Evolutionary conservation across 2,797 vertebrate genomes (phyloP).

Genomic region (Micrastur ruficollis): DNA sequence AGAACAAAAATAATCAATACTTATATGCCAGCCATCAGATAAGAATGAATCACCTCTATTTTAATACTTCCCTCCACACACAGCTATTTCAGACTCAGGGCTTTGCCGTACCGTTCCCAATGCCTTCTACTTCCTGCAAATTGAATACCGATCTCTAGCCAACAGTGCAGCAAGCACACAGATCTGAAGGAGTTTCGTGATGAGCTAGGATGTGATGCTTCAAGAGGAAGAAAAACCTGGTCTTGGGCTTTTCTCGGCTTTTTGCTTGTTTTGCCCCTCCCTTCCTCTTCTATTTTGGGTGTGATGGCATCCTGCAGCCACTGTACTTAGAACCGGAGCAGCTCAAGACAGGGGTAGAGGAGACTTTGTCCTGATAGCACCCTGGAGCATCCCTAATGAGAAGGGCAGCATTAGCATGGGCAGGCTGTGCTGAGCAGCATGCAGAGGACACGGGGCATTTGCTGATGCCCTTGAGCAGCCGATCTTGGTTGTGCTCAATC

Average conservation of each 20-base stretch:
- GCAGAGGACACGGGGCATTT: background rate
- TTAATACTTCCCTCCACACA: background rate
- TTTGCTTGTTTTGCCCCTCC: accelerated
- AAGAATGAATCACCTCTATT: background rate
- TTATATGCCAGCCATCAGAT: background rate
- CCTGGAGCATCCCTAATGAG: background rate
- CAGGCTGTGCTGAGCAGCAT: background rate
- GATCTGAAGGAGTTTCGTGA: background rate
- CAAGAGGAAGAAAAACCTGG: background rate
- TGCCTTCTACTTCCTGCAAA: background rate
- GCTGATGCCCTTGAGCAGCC: background rate
- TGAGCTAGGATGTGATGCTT: background rate
- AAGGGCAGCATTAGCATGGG: background rate
- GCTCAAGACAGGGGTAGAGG: background rate
- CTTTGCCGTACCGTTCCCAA: background rate
- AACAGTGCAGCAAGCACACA: background rate
- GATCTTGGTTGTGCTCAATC: background rate
- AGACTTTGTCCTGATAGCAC: background rate
- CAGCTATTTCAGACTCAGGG: background rate
- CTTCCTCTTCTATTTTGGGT: accelerated
- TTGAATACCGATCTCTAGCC: background rate
- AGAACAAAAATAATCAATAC: background rate
- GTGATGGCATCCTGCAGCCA: background rate
- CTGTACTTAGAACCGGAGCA: background rate
- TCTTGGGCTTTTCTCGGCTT: background rate